phyloP scores from a whole-genome alignment of 2,797 vertebrate species.

The Manis crassicaudata region DNA sequence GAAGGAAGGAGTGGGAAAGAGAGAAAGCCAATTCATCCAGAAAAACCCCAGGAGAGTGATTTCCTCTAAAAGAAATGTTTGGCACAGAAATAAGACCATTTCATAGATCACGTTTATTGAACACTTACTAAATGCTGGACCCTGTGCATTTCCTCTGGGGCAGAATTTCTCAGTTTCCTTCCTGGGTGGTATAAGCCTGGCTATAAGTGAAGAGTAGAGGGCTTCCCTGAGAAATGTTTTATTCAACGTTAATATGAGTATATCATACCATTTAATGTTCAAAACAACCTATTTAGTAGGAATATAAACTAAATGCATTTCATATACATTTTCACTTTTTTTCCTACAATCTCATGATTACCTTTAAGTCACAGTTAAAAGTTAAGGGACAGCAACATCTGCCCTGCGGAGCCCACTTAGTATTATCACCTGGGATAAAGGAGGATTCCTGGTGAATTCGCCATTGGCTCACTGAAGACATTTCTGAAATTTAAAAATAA shows the following conservation, averaged over 20 bases:
- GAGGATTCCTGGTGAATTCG: background rate
- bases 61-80: background rate
- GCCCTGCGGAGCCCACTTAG: background rate
- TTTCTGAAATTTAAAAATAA: constrained; percentile 1
- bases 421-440: background rate
- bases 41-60: background rate
- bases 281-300: background rate
- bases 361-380: background rate
- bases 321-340: background rate
- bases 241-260: background rate
- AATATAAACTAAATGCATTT: background rate
- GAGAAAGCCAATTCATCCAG: accelerated
- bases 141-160: background rate
- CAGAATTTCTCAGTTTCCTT: background rate
- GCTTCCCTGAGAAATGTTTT: background rate
- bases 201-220: background rate
- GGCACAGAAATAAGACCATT: background rate
- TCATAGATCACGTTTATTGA: background rate
- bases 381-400: background rate
- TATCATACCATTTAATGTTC: background rate
- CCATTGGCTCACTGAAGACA: background rate
- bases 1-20: background rate
- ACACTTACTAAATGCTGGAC: background rate
- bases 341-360: background rate
- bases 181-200: background rate